Evolutionary conservation across 1,140 invertebrate genomes (phyloP).

Genomic region (Riptortus pedestris): DNA sequence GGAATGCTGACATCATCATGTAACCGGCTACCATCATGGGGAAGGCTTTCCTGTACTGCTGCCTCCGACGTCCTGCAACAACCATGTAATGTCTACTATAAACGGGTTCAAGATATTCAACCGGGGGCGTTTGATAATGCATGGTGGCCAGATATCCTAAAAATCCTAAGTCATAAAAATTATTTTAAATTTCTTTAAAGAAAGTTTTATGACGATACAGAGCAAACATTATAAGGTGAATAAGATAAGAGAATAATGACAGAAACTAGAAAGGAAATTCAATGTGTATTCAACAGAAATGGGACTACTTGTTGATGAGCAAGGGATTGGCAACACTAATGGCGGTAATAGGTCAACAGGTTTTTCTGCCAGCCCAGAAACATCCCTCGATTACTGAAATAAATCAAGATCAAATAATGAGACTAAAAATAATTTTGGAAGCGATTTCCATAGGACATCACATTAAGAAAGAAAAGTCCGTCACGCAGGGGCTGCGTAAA

Average conservation of each 20-base stretch:
- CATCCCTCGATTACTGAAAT: too few species aligned
- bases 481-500: too few species aligned
- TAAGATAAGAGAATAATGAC: not conserved
- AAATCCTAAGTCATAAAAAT: not conserved
- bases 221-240: not conserved
- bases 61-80: slow-evolving; percentile 25
- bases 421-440: too few species aligned
- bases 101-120: not conserved
- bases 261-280: not conserved
- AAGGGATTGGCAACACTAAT: too few species aligned
- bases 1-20: slow-evolving; percentile 34
- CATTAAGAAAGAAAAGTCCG: too few species aligned
- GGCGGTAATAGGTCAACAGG: too few species aligned
- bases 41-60: slow-evolving; percentile 34
- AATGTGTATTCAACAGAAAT: too few species aligned
- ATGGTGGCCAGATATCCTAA: not conserved
- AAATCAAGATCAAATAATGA: too few species aligned
- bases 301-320: too few species aligned
- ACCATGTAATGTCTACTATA: not conserved
- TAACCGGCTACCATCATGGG: slow-evolving; percentile 35
- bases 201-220: not conserved
- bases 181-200: not conserved
- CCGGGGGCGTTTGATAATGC: too few species aligned
- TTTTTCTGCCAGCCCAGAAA: too few species aligned
- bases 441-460: too few species aligned